These are phyloP conservation scores for Sylvilagus floridanus DNA, from an alignment of 2,797 vertebrate genomes.

Conservation along the genomic window DNA sequence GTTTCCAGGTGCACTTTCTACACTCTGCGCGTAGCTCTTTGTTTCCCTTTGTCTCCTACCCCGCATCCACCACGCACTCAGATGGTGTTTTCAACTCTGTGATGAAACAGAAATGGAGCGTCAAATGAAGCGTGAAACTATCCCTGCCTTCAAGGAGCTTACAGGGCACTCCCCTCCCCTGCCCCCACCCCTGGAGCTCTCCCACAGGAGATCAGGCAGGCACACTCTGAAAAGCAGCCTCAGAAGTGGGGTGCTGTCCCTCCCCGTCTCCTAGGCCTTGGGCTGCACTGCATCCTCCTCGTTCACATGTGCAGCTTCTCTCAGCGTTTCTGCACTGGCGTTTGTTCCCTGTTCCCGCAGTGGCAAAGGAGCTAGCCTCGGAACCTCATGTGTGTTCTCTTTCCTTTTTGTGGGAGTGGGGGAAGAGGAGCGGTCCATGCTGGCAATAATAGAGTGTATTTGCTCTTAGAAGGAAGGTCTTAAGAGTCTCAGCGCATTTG, in stretches of 20 bases:
- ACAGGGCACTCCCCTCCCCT: background rate
- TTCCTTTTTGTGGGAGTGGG: background rate
- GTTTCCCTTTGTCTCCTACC: background rate
- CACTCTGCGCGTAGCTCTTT: background rate
- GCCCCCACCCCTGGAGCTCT: background rate
- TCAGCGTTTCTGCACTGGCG: background rate
- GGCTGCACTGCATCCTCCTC: background rate
- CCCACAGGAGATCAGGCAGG: background rate
- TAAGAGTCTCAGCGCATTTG: too few relatives aligned
- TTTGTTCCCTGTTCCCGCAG: background rate
- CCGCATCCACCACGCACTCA: background rate
- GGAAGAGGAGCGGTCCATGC: background rate
- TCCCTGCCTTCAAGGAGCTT: background rate
- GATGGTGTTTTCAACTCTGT: background rate
- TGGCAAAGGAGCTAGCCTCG: background rate
- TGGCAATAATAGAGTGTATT: background rate
- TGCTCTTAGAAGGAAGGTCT: background rate
- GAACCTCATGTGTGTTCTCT: background rate
- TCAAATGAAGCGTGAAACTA: background rate
- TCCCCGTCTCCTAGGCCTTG: background rate
- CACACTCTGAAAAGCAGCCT: accelerated
- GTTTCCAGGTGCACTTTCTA: background rate
- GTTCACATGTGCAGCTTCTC: background rate
- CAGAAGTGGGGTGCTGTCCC: accelerated
- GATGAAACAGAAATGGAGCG: background rate